phyloP scores from a whole-genome alignment of 1,140 invertebrate species.

The Uloborus diversus region DNA sequence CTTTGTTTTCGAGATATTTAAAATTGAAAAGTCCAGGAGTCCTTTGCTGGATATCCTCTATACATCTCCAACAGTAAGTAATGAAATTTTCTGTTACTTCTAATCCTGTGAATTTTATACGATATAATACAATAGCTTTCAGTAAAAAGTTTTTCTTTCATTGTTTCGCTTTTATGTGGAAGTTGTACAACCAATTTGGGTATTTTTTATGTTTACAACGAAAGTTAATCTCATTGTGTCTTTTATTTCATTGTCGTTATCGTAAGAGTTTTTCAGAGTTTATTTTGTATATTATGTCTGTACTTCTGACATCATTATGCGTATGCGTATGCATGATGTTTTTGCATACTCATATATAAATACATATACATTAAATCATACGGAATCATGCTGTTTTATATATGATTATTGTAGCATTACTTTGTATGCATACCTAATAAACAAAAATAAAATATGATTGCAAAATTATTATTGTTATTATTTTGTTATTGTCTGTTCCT shows the following conservation, averaged over 20 bases:
- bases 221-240: conserved; percentile 36
- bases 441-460: conserved; percentile 29
- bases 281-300: conserved; percentile 52
- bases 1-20: too few relatives aligned
- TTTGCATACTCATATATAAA: conserved; percentile 31
- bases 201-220: conserved; percentile 1
- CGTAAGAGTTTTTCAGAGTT: conserved; percentile 2
- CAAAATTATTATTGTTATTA: not conserved
- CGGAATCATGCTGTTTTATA: conserved; percentile 46
- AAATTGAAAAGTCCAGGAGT: too few relatives aligned
- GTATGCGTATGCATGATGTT: too few relatives aligned
- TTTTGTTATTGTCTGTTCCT: too few relatives aligned
- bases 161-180: not conserved
- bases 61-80: too few relatives aligned
- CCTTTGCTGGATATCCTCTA: too few relatives aligned
- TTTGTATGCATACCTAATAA: conserved; percentile 44
- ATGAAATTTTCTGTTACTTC: too few relatives aligned
- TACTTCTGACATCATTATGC: not conserved
- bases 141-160: not conserved
- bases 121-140: not conserved
- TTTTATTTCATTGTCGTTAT: not conserved
- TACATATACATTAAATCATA: conserved; percentile 29
- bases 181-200: not conserved
- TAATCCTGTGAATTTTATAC: too few relatives aligned
- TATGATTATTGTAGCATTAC: conserved; percentile 36